Base-by-base conservation (phyloP, 2,797 vertebrate species). In the Xiphophorus birchmanni region DNA sequence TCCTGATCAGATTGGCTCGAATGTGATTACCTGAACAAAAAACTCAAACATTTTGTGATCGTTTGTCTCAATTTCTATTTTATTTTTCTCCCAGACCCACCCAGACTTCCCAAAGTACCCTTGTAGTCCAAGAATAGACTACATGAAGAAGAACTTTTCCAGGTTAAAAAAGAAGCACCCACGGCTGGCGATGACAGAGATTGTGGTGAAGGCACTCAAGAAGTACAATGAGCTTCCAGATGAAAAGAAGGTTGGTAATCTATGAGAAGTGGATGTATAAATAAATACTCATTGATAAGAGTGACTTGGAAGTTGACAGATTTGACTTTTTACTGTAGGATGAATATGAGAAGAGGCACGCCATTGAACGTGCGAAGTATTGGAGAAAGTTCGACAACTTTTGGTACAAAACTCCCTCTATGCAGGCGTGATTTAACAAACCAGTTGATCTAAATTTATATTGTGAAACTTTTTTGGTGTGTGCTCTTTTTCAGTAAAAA, bases 51-150 rank as follows among this genome's bases (percentile, higher is more conserved):
- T 0, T 5, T 48, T 17, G 9, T 58, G 1, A 4, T 29, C 67
- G 4, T 47, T 50, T 45, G 32, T 63, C 17, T 17, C 2, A 37
- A 65, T 37, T n/a, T 13, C 3, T 32, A 60, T 13, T 42, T 37
- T 40, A 3, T 18, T 8, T 18, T 37, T 29, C 12, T 35, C 81
- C 11, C 91, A 98, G 97, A 95, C 96, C 91, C 95, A 97, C 85
- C 96, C 96, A 0, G 95, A 96, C 79, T 92, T 94, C 79, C 97
- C 96, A n/a, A 97, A 96, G 93, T 96, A 91, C 92, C 97, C 97
- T 40, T 80, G 90, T 37, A 95, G 95, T 54, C 93, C 96, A 65
- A 96, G 95, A 83, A 94, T 94, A 84, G 90, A 95, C 84, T 97
- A 96, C 93, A 95, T 94, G 84, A 93, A 95, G 93, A 95, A 97